Evolutionary conservation across 2,113 vertebrate genomes (phyloP), one percentile per base, ranked within the genome.

Genomic region (Campylomormyrus numenius): DNA sequence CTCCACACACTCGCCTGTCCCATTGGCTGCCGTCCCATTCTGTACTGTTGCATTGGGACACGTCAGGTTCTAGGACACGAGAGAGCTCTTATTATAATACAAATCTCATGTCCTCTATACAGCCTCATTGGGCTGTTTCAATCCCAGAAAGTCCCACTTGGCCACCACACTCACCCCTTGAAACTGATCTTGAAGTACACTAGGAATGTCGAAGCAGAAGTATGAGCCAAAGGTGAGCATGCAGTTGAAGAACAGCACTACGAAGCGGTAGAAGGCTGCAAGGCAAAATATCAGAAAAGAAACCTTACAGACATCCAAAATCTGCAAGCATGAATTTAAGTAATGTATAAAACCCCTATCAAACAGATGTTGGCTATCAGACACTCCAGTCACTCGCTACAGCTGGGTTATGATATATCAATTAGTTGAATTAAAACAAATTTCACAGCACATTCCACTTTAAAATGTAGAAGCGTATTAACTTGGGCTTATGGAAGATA

Each of bases 141-240:
- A 52, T 21, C 39, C 83, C 48, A 50, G 5, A 1, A n/a, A 50
- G 24, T 53, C n/a, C 48, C 85, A 52, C 49, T n/a, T n/a, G 15
- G 13, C 11, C 48, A 31, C 24, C 0, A 0, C 1, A 90, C 96
- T 95, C 11, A 97, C 95, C 92, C 97, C 96, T 88, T 97, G 97
- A 77, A 97, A 96, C 92, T 96, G 96, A 35, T 97, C 95, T 92
- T 97, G 97, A 80, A 97, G 92, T 48, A 96, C 95, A 49, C 97
- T 96, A 90, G 95, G 96, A 42, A 97, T 96, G 92, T 97, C 94
- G 5, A 96, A 97, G 94, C 96, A 97, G 94, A 97, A 97, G 92
- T 95, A 97, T 46, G 96, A 96, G 83, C 96, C 94, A 1, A 97
- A 97, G 2, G 96, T 96, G 91, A 97, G 93, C 91, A 97, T 91